Evolutionary conservation across 2,888 invertebrate genomes (phyloP), one percentile per base, ranked within the genome.

Genomic region (Saturnia pavonia): DNA sequence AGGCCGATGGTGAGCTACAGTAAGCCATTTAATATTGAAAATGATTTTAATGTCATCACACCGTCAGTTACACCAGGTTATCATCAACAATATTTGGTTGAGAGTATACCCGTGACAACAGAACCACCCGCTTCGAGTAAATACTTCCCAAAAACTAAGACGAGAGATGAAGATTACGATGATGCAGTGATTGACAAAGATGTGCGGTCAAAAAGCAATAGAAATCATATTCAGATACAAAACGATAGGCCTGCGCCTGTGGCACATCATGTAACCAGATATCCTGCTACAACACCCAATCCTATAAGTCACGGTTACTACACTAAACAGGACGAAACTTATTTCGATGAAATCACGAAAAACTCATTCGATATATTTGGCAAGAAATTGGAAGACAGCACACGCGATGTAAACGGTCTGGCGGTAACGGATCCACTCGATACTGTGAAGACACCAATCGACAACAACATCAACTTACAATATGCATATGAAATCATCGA

Each of bases 301-400:
- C 94, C 95, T 11, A 87, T 94, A 78, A 91, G 95, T 84, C 94
- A 96, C 78, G 94, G 95, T 51, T 96, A 96, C 85, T 96, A 96
- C 87, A 96, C 96, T 19, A 95, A 95, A 82, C 96, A 96, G 74
- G 94, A 95, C 82, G 94, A 96, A 80, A 94, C 95, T 71, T 94
- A 95, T 74, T 91, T 96, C 73, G 96, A 96, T 79, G 96, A 96
- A 79, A 96, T 96, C 71, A 96, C 96, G 6, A 96, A 95, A 83
- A 96, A 96, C 80, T 96, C 96, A 71, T 96, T 96, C 80, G 96
- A 96, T 43, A 95, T 96, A 76, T 97, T 96, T 82, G 97, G 96
- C 1, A 96, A 96, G 86, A 97, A 96, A 86, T 85, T 96, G 70
- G 94, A 89, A 81, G 91, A 90, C 79, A 94, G 91, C 27, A 92